Evolutionary conservation across 2,888 invertebrate genomes (phyloP).

Genomic region (Heliconius cydno): DNA sequence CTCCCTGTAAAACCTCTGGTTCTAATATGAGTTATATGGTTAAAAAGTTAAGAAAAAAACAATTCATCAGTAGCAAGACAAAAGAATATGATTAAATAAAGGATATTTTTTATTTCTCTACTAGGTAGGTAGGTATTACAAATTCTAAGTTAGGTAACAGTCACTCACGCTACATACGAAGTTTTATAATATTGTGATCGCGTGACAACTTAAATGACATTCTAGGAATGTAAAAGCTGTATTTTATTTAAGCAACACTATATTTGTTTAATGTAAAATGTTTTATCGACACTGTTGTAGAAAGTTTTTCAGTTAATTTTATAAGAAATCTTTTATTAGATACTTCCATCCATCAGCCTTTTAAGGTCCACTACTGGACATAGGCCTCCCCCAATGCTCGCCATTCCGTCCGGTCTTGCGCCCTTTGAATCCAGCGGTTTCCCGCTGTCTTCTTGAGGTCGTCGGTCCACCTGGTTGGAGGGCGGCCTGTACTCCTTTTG

Average conservation of each 20-base stretch:
- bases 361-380: too few relatives aligned
- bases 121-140: neutral
- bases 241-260: neutral
- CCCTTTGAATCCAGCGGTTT: too few relatives aligned
- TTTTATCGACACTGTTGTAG: neutral
- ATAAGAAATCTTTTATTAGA: neutral
- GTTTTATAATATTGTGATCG: neutral
- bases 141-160: neutral
- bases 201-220: constrained; percentile 11
- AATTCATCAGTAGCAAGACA: neutral
- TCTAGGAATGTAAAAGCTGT: neutral
- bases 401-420: too few relatives aligned
- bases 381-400: too few relatives aligned
- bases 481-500: too few relatives aligned
- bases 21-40: too few relatives aligned
- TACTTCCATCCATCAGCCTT: too few relatives aligned
- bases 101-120: neutral
- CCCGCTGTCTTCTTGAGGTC: too few relatives aligned
- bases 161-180: neutral
- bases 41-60: too few relatives aligned
- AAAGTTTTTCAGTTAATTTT: neutral
- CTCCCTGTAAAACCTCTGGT: too few relatives aligned
- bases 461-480: too few relatives aligned
- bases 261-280: neutral
- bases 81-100: neutral